phyloP scores from a whole-genome alignment of 2,113 vertebrate genomes.

The Machaerirhynchus nigripectus region DNA sequence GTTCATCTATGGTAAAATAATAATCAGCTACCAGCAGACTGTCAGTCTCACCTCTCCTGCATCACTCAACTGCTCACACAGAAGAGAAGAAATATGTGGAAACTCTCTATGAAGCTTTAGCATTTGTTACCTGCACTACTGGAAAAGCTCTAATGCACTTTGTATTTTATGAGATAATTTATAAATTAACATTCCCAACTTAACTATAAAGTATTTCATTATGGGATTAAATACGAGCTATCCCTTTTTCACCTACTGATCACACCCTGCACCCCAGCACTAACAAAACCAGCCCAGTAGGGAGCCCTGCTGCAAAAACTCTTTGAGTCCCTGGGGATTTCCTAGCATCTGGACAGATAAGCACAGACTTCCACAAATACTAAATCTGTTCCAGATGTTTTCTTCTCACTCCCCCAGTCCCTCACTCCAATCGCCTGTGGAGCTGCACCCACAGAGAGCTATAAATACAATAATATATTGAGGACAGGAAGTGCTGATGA shows the following conservation, averaged over 20 bases:
- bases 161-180: neutral
- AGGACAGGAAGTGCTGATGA: neutral
- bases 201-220: neutral
- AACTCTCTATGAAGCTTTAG: neutral
- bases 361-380: neutral
- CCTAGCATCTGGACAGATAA: neutral
- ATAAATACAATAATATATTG: slow-evolving; percentile 1
- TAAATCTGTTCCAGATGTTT: slow-evolving; percentile 16
- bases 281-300: neutral
- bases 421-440: neutral
- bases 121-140: neutral
- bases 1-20: neutral
- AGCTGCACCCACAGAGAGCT: neutral
- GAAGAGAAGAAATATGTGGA: neutral
- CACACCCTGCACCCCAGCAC: neutral
- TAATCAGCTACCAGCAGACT: neutral
- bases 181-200: neutral
- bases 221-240: neutral
- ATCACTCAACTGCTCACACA: neutral
- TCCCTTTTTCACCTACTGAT: neutral
- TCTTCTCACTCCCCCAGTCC: slow-evolving; percentile 8
- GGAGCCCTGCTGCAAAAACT: neutral
- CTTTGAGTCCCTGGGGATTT: neutral
- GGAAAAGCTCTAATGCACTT: neutral
- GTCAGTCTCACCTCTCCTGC: neutral